Evolutionary conservation across 2,888 invertebrate genomes (phyloP).

Genomic region (Orchesellides sinensis): DNA sequence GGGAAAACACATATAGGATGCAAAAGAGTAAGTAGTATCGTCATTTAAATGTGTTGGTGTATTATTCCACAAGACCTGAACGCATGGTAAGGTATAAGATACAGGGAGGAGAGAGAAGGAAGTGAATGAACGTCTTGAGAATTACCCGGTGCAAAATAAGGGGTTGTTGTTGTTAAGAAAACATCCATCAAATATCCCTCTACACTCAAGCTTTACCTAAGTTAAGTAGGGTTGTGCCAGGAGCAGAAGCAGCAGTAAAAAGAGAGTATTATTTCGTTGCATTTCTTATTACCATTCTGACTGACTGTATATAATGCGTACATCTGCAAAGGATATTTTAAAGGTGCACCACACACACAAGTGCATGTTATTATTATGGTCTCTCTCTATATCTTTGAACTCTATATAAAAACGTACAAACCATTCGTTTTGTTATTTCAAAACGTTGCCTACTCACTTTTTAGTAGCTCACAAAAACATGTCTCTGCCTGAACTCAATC

Average conservation of each 20-base stretch:
- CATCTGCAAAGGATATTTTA: not conserved
- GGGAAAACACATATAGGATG: too few relatives aligned
- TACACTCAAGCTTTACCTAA: not conserved
- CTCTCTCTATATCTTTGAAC: not conserved
- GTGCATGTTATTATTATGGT: not conserved
- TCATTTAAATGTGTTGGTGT: too few relatives aligned
- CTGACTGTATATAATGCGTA: too few relatives aligned
- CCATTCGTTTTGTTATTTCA: not conserved
- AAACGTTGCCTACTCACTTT: not conserved
- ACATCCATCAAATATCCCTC: conserved; percentile 34
- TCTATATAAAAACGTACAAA: not conserved
- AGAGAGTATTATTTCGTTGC: too few relatives aligned
- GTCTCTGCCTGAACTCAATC: not conserved
- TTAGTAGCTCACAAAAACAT: not conserved
- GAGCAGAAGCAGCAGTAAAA: too few relatives aligned
- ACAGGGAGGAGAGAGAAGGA: conserved; percentile 8
- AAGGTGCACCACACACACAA: not conserved
- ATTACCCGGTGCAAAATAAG: conserved; percentile 34
- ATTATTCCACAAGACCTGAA: too few relatives aligned
- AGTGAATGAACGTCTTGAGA: conserved; percentile 45
- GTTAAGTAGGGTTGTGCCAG: conserved; percentile 12
- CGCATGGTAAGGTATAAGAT: too few relatives aligned
- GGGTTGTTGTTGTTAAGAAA: conserved; percentile 13
- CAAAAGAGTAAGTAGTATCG: too few relatives aligned
- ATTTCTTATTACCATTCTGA: not conserved